Conservation (phyloP, 53 echinoderm and acorn worm genomes). For the Hippasteria phrygiana region DNA sequence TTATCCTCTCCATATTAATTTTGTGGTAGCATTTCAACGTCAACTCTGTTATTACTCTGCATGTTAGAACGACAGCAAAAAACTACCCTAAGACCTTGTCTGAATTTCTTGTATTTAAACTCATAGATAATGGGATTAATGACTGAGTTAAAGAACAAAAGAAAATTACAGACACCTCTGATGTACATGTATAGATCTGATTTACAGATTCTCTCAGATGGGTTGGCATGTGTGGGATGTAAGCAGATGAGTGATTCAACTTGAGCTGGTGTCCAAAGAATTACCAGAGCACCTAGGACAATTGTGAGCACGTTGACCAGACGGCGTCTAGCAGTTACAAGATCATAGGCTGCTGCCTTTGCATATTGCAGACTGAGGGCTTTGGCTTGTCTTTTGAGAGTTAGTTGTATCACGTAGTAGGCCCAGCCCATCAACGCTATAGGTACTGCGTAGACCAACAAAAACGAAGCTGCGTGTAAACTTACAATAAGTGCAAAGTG, state of each 20-base stretch:
- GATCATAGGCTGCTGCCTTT: too few relatives aligned
- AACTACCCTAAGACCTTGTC: too few relatives aligned
- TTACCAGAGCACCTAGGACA: constrained; percentile 18
- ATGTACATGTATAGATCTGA: background rate
- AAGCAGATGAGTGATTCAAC: background rate
- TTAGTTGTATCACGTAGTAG: constrained; percentile 32
- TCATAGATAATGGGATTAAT: too few relatives aligned
- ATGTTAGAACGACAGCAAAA: too few relatives aligned
- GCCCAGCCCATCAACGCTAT: constrained; percentile 3
- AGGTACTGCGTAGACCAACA: constrained; percentile 2
- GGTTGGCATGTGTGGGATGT: background rate
- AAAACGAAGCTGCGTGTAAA: background rate
- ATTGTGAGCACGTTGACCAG: constrained; percentile 25
- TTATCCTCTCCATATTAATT: too few relatives aligned
- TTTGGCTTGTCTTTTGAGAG: constrained; percentile 4
- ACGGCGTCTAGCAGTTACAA: constrained; percentile 39
- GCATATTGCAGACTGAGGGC: background rate
- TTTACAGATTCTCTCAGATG: background rate
- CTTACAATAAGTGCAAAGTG: too few relatives aligned
- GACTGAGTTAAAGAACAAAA: constrained; percentile 35
- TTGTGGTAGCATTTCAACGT: too few relatives aligned
- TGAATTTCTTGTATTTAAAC: too few relatives aligned
- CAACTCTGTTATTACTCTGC: too few relatives aligned
- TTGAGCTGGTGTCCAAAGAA: background rate
- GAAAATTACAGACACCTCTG: background rate